Evolutionary conservation across 1,140 invertebrate species (phyloP).

Genomic region (Drosophila virilis): DNA sequence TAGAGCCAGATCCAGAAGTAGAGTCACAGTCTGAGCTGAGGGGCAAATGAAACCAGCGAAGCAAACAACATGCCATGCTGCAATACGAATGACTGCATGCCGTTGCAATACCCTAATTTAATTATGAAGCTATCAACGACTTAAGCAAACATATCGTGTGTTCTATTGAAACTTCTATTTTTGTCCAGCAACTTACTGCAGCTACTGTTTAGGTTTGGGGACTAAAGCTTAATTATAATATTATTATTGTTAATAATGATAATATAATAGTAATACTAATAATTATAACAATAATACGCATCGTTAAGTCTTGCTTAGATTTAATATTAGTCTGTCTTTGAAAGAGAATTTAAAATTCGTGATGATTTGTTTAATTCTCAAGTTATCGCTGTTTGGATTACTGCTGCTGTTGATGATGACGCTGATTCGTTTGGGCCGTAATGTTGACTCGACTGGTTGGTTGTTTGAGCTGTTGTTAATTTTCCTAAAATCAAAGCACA

Average conservation of each 20-base stretch:
- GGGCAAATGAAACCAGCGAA: conserved; percentile 77
- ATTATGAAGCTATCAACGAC: conserved; percentile 10
- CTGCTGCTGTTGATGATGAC: conserved; percentile 71
- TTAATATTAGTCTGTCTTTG: no score
- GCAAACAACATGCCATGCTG: conserved; percentile 81
- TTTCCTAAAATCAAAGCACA: conserved; percentile 82
- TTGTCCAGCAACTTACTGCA: no score
- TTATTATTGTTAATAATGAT: no score
- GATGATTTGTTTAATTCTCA: not conserved
- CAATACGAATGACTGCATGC: conserved; percentile 75
- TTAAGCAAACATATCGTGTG: not conserved
- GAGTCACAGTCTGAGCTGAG: conserved; percentile 25
- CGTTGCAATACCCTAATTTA: conserved; percentile 55
- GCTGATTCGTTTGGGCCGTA: conserved; percentile 80
- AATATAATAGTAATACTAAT: no score
- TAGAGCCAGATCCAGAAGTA: conserved; percentile 15
- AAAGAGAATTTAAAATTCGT: conserved; percentile 21
- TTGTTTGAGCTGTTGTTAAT: conserved; percentile 81
- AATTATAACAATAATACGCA: no score
- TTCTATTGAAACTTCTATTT: no score
- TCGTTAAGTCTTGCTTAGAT: no score
- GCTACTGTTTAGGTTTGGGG: no score
- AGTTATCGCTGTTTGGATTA: conserved; percentile 57
- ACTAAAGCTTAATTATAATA: no score
- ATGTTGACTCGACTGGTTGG: conserved; percentile 67